These are phyloP conservation scores for Fragum fragum DNA, from an alignment of 2,888 invertebrate genomes.

Conservation along the genomic window DNA sequence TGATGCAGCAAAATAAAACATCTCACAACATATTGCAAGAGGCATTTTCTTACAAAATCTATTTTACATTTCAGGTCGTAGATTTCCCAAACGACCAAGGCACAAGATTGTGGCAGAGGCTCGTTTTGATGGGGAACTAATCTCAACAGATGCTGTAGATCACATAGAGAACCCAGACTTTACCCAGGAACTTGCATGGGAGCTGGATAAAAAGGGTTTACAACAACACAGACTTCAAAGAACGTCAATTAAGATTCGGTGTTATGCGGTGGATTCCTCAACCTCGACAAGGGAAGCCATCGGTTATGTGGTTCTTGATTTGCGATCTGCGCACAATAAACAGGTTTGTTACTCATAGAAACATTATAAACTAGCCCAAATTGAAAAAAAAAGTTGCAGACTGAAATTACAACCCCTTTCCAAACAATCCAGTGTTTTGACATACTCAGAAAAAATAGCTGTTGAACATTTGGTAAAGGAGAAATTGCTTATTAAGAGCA, in stretches of 20 bases:
- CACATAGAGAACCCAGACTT: slow-evolving; percentile 86
- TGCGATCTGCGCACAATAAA: slow-evolving; percentile 84
- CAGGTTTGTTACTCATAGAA: too few relatives aligned
- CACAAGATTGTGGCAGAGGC: slow-evolving; percentile 86
- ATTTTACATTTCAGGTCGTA: slow-evolving; percentile 84
- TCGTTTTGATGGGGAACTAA: slow-evolving; percentile 87
- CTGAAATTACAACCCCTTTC: too few relatives aligned
- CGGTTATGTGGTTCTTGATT: slow-evolving; percentile 87
- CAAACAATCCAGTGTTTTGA: too few relatives aligned
- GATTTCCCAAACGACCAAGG: slow-evolving; percentile 86
- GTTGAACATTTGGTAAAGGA: too few relatives aligned
- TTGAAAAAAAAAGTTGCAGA: too few relatives aligned
- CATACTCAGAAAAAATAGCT: too few relatives aligned
- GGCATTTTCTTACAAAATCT: too few relatives aligned
- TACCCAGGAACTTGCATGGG: slow-evolving; percentile 87
- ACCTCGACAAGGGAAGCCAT: slow-evolving; percentile 85
- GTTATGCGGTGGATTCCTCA: slow-evolving; percentile 85
- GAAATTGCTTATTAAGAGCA: background rate
- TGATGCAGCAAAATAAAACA: too few relatives aligned
- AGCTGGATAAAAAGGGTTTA: slow-evolving; percentile 86
- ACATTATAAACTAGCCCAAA: too few relatives aligned
- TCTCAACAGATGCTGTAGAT: slow-evolving; percentile 87
- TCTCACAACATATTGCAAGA: too few relatives aligned
- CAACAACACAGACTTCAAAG: slow-evolving; percentile 87
- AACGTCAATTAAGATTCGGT: slow-evolving; percentile 87